Evolutionary conservation across 2,797 vertebrate species (phyloP).

Genomic region (Scolopax bukidnonensis): DNA sequence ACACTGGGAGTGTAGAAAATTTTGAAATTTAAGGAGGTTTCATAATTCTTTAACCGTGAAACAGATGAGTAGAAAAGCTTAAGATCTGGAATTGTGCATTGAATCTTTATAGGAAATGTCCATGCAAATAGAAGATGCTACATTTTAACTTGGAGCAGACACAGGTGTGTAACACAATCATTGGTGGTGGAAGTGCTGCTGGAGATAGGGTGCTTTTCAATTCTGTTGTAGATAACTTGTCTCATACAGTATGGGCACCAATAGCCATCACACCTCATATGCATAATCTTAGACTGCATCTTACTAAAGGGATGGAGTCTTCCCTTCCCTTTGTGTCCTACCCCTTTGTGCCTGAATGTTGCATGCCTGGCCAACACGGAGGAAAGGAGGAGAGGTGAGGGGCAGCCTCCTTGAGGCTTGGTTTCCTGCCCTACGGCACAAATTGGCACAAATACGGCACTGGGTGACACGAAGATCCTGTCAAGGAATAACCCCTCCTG

Average conservation of each 20-base stretch:
- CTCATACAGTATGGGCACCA: neutral
- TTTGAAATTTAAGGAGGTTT: neutral
- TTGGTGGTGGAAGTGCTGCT: neutral
- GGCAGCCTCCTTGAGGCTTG: neutral
- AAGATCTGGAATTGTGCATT: neutral
- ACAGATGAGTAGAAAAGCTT: neutral
- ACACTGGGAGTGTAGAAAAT: neutral
- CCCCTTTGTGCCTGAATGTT: neutral
- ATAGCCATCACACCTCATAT: neutral
- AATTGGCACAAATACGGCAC: no score
- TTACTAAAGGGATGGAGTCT: neutral
- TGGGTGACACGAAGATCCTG: neutral
- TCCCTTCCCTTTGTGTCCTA: no score
- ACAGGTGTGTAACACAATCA: neutral
- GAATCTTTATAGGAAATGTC: neutral
- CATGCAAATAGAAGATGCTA: neutral
- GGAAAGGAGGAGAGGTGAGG: neutral
- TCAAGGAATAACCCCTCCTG: neutral
- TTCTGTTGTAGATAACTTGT: neutral
- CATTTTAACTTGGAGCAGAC: neutral
- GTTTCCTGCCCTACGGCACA: neutral
- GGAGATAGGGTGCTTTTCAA: neutral
- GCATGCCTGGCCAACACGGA: fast-evolving
- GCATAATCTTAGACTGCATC: neutral
- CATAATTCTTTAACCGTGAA: neutral